Conservation (phyloP, 2,797 vertebrate genomes). For the Linurgus olivaceus region DNA sequence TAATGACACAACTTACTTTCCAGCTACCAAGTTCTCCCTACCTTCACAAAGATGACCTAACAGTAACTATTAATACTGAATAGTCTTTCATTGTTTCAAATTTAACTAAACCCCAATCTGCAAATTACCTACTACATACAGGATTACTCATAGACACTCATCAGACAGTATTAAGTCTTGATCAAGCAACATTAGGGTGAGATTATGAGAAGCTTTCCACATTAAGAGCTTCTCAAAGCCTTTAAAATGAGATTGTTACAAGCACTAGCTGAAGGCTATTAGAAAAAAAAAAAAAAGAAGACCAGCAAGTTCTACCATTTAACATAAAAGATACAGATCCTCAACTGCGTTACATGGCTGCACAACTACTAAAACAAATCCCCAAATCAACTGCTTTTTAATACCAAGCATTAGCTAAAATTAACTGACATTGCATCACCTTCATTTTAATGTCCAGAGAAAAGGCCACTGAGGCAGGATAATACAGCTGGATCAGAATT, state of each 20-base stretch:
- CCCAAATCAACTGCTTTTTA: not conserved
- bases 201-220: slow-evolving; percentile 19
- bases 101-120: not conserved
- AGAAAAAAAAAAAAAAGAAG: not conserved
- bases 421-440: not conserved
- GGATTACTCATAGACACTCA: not conserved
- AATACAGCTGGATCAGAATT: not conserved
- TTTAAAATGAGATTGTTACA: not conserved
- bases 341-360: not conserved
- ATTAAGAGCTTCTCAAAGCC: slow-evolving; percentile 11
- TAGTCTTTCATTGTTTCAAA: not conserved
- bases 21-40: not conserved
- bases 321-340: not conserved
- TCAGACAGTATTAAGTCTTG: not conserved
- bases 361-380: not conserved
- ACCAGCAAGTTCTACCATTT: not conserved
- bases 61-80: not conserved
- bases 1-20: not conserved
- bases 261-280: not conserved
- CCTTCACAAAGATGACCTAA: not conserved
- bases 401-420: not conserved
- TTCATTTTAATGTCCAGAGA: not conserved
- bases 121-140: not conserved
- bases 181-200: slow-evolving; percentile 6
- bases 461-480: not conserved